Evolutionary conservation across 2,888 invertebrate genomes (phyloP).

Genomic region (Melanophora roralis): DNA sequence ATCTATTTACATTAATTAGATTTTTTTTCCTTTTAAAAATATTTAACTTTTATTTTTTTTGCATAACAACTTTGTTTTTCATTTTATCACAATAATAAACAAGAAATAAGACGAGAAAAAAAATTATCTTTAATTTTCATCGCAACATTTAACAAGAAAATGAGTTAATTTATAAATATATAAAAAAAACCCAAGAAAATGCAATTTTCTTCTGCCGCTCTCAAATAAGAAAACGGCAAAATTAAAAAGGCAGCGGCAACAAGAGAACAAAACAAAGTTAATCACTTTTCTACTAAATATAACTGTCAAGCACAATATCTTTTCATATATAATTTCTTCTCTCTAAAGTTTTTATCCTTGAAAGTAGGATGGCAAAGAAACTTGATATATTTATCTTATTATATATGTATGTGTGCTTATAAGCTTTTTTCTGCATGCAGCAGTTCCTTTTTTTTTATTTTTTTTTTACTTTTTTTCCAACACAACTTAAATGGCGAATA

Average conservation of each 20-base stretch:
- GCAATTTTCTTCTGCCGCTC: neutral
- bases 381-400: conserved; percentile 47
- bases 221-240: neutral
- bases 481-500: conserved; percentile 20
- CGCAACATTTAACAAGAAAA: conserved; percentile 31
- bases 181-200: neutral
- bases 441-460: neutral
- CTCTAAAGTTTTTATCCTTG: conserved; percentile 16
- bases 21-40: neutral
- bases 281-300: conserved; percentile 56
- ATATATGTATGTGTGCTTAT: neutral
- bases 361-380: neutral
- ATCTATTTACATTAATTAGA: no score
- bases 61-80: neutral
- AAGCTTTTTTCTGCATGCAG: neutral
- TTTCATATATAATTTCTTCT: conserved; percentile 15
- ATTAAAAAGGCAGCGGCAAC: neutral
- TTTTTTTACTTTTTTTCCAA: neutral
- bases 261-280: conserved; percentile 21
- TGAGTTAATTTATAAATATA: conserved; percentile 41
- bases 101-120: conserved; percentile 19
- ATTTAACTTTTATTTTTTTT: neutral
- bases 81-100: neutral
- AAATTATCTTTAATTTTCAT: conserved; percentile 27
- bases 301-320: conserved; percentile 54